Percentiles rank a stretch among this genome's conserved stretches.
phyloP scores from a whole-genome alignment of 2,113 vertebrate species.

The Forbesichthys papilliferus region DNA sequence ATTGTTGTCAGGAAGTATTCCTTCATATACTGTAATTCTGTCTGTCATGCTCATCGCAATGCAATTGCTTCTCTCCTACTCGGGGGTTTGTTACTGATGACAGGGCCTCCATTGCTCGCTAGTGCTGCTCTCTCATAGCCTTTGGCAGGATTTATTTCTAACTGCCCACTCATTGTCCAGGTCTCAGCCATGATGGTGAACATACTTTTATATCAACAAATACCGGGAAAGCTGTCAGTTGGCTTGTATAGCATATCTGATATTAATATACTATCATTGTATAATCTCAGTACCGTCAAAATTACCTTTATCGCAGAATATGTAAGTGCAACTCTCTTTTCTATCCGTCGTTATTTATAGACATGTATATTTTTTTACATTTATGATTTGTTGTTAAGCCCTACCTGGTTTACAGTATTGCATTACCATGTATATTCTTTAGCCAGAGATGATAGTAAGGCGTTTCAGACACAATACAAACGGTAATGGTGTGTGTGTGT shows the following conservation, averaged over 20 bases:
- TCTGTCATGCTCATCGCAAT: not conserved
- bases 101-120: too few species aligned
- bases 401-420: not conserved
- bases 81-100: not conserved
- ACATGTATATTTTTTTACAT: slow-evolving; percentile 31
- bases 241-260: slow-evolving; percentile 11
- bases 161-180: not conserved
- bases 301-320: slow-evolving; percentile 6
- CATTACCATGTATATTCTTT: slow-evolving; percentile 9
- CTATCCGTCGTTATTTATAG: slow-evolving; percentile 20
- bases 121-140: not conserved
- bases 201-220: not conserved
- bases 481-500: not conserved
- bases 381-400: slow-evolving; percentile 37
- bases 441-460: not conserved
- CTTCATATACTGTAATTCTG: not conserved
- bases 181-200: slow-evolving; percentile 9
- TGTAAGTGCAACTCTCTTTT: slow-evolving; percentile 11
- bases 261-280: not conserved
- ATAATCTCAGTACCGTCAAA: not conserved
- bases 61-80: not conserved
- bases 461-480: not conserved
- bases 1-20: too few species aligned
- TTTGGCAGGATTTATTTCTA: slow-evolving; percentile 16
- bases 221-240: not conserved